Conservation (phyloP, 2,888 invertebrate genomes). For the Cephus spinipes region DNA sequence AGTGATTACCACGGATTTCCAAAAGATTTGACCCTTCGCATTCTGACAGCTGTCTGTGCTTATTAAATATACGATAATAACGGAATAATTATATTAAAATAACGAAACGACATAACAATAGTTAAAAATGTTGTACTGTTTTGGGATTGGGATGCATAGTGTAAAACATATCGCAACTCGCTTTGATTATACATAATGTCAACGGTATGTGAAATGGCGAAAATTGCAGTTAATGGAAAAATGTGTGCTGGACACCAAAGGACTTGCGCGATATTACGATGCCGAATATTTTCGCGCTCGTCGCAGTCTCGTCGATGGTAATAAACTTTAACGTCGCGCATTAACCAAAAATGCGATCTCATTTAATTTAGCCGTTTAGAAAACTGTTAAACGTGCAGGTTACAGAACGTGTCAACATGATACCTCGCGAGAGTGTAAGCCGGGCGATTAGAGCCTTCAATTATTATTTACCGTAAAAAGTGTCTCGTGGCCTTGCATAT, state of each 20-base stretch:
- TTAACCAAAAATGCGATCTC: conserved; percentile 31
- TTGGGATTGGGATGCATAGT: conserved; percentile 10
- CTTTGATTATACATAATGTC: conserved; percentile 40
- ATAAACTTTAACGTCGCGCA: conserved; percentile 25
- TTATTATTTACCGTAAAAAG: neutral
- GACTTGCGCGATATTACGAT: conserved; percentile 7
- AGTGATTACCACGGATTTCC: neutral
- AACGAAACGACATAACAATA: conserved; percentile 35
- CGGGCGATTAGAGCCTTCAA: neutral
- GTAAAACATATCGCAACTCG: conserved; percentile 20
- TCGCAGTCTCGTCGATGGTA: too few species aligned
- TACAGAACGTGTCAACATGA: conserved; percentile 35
- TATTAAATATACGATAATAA: neutral
- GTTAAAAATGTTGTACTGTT: conserved; percentile 37
- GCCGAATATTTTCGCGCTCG: conserved; percentile 14
- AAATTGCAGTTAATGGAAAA: conserved; percentile 26
- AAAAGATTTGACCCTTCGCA: neutral
- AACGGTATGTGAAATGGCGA: conserved; percentile 31
- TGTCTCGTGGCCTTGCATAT: neutral
- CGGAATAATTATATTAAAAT: conserved; percentile 31
- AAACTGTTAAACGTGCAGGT: conserved; percentile 42
- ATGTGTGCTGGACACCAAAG: conserved; percentile 45
- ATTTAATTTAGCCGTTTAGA: conserved; percentile 36
- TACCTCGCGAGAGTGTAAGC: neutral
- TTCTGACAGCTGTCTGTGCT: neutral